Conservation (phyloP, 2,113 vertebrate species). For the Nerophis lumbriciformis region DNA sequence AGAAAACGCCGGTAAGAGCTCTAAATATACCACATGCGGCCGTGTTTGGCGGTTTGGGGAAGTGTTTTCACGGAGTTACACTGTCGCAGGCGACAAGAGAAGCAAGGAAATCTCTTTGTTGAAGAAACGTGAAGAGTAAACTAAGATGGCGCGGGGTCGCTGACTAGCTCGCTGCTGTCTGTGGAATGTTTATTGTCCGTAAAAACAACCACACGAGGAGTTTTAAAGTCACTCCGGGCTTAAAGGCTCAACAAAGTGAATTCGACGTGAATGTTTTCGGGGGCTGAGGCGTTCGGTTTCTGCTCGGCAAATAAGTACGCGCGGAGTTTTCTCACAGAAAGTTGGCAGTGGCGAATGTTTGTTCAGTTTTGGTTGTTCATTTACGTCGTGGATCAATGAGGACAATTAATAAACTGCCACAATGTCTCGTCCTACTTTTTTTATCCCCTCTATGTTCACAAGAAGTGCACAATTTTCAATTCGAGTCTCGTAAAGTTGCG, state of each 20-base stretch:
- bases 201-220: slow-evolving; percentile 7
- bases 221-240: slow-evolving; percentile 22
- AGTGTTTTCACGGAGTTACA: slow-evolving; percentile 14
- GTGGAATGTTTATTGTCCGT: slow-evolving; percentile 67
- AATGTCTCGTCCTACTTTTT: neutral
- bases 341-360: slow-evolving; percentile 41
- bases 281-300: slow-evolving; percentile 1
- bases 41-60: no score
- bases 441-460: neutral
- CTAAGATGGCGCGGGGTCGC: slow-evolving; percentile 80
- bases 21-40: fast-evolving
- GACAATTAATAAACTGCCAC: neutral
- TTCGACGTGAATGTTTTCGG: neutral
- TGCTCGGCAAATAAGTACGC: slow-evolving; percentile 2
- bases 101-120: slow-evolving; percentile 57
- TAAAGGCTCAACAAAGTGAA: neutral
- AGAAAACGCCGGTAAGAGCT: slow-evolving; percentile 57
- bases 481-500: neutral
- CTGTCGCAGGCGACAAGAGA: neutral
- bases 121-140: slow-evolving; percentile 60
- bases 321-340: slow-evolving; percentile 25
- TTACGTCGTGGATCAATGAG: slow-evolving; percentile 6
- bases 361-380: slow-evolving; percentile 14
- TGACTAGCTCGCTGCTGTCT: slow-evolving; percentile 60
- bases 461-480: neutral